Evolutionary conservation across 2,888 invertebrate species (phyloP).

Genomic region (Microctonus aethiopoides): DNA sequence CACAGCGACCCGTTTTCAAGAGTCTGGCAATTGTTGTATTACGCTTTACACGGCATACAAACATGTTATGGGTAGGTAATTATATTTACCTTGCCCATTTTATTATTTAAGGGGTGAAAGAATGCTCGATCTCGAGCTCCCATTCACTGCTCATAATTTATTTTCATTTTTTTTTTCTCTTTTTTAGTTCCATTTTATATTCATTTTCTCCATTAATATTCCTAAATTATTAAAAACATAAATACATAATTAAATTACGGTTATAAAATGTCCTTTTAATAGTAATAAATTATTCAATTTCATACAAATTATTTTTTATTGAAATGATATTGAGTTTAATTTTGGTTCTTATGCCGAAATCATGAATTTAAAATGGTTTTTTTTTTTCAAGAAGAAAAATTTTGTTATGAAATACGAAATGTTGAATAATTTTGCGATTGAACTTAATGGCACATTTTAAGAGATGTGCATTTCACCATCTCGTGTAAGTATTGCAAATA

Average conservation of each 20-base stretch:
- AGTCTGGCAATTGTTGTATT: slow-evolving; percentile 59
- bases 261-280: neutral
- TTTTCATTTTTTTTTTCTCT: slow-evolving; percentile 6
- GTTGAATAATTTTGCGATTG: too few relatives aligned
- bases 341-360: too few relatives aligned
- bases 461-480: neutral
- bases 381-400: too few relatives aligned
- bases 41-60: slow-evolving; percentile 50
- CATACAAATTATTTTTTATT: neutral
- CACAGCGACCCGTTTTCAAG: slow-evolving; percentile 57
- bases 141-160: slow-evolving; percentile 27
- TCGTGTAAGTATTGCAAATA: neutral
- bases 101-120: slow-evolving; percentile 59
- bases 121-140: slow-evolving; percentile 21
- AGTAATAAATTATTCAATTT: neutral
- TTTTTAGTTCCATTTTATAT: neutral
- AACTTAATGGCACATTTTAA: too few relatives aligned
- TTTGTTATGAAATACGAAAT: too few relatives aligned
- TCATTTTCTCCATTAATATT: slow-evolving; percentile 3
- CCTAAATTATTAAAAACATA: neutral
- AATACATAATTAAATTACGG: neutral
- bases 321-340: neutral
- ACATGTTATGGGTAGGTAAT: slow-evolving; percentile 60
- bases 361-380: too few relatives aligned
- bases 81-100: slow-evolving; percentile 65